phyloP scores from a whole-genome alignment of 2,113 vertebrate species.

The Scytalopus superciliaris region DNA sequence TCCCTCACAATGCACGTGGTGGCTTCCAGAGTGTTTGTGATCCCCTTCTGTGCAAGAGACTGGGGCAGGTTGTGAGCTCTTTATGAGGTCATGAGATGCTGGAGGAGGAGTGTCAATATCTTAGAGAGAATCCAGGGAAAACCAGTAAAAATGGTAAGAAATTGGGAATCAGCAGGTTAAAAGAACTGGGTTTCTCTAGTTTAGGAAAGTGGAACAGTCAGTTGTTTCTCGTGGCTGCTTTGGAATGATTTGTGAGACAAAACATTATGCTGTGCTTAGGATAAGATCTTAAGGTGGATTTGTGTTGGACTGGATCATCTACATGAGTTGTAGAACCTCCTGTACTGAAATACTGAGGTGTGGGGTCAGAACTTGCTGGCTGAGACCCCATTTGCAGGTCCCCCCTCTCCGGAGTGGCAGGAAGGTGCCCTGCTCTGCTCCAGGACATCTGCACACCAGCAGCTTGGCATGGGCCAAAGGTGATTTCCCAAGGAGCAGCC shows the following conservation, averaged over 20 bases:
- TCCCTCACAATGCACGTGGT: not conserved
- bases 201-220: not conserved
- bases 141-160: not conserved
- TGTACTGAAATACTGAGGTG: not conserved
- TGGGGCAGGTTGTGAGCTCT: not conserved
- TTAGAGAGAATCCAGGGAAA: not conserved
- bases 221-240: not conserved
- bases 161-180: not conserved
- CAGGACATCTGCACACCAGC: not conserved
- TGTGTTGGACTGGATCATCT: not conserved
- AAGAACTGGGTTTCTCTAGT: not conserved
- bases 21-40: not conserved
- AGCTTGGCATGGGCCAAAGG: not conserved
- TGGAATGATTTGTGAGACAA: not conserved
- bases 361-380: not conserved
- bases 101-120: not conserved
- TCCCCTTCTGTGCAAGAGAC: not conserved
- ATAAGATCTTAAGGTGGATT: not conserved
- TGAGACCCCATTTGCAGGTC: not conserved
- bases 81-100: not conserved
- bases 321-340: not conserved
- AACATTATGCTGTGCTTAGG: accelerated
- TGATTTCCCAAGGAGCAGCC: not conserved
- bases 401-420: not conserved
- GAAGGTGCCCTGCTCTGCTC: not conserved